These are phyloP conservation scores for Indri indri DNA, from an alignment of 2,113 vertebrate species.

Conservation along the genomic window DNA sequence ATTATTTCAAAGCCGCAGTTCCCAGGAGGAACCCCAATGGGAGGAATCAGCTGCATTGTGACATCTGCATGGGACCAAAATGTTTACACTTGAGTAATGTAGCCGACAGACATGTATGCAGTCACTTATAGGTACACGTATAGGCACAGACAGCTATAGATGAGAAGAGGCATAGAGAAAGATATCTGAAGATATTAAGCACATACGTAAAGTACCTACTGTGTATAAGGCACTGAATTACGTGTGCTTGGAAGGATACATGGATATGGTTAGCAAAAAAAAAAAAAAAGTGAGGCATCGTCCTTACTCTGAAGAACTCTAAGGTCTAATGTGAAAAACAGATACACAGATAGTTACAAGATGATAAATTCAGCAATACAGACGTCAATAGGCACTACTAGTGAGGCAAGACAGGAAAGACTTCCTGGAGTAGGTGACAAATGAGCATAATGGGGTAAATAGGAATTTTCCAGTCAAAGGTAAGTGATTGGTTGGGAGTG, in stretches of 20 bases:
- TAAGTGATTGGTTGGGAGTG: background rate
- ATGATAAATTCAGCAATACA: background rate
- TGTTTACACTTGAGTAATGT: background rate
- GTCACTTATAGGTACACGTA: background rate
- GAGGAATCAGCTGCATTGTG: background rate
- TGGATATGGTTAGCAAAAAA: background rate
- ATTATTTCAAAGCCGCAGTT: background rate
- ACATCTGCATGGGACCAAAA: background rate
- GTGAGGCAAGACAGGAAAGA: background rate
- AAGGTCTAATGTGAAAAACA: background rate
- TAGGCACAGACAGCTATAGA: background rate
- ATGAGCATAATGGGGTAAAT: background rate
- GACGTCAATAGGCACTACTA: background rate
- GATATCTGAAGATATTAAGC: background rate
- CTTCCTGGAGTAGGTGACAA: background rate
- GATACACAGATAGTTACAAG: background rate
- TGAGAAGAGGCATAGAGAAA: background rate
- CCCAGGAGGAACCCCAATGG: background rate
- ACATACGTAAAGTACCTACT: background rate
- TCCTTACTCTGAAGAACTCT: background rate
- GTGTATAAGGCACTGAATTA: background rate
- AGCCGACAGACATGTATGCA: background rate
- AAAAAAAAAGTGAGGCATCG: background rate
- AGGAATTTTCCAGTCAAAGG: background rate
- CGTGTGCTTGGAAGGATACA: background rate